Base-by-base conservation (phyloP, 2,113 vertebrate species). In the Hystrix cristata region DNA sequence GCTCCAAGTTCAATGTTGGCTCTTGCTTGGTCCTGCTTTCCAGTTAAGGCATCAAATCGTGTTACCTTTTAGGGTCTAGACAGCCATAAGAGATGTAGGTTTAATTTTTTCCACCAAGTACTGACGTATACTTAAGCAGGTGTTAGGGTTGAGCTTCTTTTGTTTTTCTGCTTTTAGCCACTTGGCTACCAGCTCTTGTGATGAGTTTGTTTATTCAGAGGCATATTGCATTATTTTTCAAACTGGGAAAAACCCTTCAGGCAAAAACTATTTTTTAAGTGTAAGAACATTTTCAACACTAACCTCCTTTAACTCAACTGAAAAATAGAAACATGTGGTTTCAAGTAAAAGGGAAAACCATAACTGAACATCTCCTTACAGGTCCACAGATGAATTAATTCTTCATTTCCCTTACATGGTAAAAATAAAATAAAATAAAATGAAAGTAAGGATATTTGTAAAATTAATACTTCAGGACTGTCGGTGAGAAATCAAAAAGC, bases 171-270 rank as follows among this genome's bases (percentile, higher is more conserved):
- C 76, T 62, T 94, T 94, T 86, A 91, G 57, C 48, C 43, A 93
- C 89, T 94, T 96, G 57, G 46, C 83, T 97, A 87, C 83, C 64
- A 93, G 69, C 27, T 95, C 89, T 80, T 86, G 69, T 96, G 89
- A 97, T 5, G 14, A 57, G 74, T 87, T 91, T 95, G n/a, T 91
- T 97, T 87, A 89, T 95, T 96, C 60, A 55, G 89, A 67, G 48
- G 48, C 86, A 65, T 62, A 74, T 78, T 89, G 72, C 90, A 74
- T 97, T 96, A 95, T 97, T 98, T 97, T 91, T 96, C 95, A 96
- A 94, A 94, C 89, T 85, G 74, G 94, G 53, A 96, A 95, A 96
- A 96, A 91, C 62, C 87, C 89, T 94, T 19, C 64, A 0, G n/a
- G 89, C 79, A 96, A 94, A 86, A 95, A 71, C 88, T 76, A 65